These are phyloP conservation scores for Psylliodes chrysocephalus DNA, from an alignment of 2,888 invertebrate species.

Conservation along the genomic window DNA sequence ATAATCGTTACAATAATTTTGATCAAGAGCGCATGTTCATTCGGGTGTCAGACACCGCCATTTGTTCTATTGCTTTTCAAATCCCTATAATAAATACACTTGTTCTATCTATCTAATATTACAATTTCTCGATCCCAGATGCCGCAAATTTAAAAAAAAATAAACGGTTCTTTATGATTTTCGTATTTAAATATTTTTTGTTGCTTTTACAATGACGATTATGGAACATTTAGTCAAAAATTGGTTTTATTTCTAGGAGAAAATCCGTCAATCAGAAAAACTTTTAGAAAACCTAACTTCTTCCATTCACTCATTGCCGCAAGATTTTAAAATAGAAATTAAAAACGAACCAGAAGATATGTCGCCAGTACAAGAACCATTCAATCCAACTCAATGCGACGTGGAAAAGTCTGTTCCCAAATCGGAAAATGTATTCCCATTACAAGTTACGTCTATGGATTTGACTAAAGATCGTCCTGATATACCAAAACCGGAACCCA, in stretches of 20 bases:
- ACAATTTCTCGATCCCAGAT: too few species aligned
- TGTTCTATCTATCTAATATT: too few species aligned
- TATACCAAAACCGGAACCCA: constrained; percentile 25
- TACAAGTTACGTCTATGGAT: constrained; percentile 19
- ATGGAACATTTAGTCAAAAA: too few species aligned
- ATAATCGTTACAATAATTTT: too few species aligned
- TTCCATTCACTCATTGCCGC: constrained; percentile 63
- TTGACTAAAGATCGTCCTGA: constrained; percentile 8
- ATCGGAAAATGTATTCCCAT: not conserved
- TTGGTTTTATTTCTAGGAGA: constrained; percentile 67
- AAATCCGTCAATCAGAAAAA: constrained; percentile 68
- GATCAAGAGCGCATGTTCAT: too few species aligned
- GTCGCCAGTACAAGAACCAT: constrained; percentile 21
- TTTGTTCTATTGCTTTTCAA: too few species aligned
- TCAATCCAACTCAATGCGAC: not conserved
- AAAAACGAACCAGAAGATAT: constrained; percentile 44
- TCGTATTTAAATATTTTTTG: too few species aligned
- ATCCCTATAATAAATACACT: too few species aligned
- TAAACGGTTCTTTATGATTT: too few species aligned
- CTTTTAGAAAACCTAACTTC: constrained; percentile 65
- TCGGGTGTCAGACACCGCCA: too few species aligned
- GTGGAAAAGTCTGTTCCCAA: not conserved
- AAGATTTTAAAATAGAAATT: constrained; percentile 57
- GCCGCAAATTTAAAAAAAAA: too few species aligned
- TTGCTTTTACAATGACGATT: too few species aligned